A percentile compares a stretch with the other conserved stretches of the same genome.
Conservation (phyloP, 2,113 vertebrate genomes). For the Malaclemys terrapin region DNA sequence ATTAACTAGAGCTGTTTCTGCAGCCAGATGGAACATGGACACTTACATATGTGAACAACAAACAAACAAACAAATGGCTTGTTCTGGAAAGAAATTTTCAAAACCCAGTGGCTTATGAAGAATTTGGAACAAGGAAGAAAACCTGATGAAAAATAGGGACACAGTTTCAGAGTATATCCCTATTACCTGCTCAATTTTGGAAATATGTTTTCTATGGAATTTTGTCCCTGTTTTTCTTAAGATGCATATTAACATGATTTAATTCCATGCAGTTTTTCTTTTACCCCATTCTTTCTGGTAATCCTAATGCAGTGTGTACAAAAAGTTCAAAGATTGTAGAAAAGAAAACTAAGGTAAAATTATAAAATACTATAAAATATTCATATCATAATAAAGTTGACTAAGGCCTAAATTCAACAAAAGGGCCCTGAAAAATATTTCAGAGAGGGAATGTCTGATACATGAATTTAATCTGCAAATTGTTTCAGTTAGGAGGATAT, state of each 20-base stretch:
- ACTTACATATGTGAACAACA: not conserved
- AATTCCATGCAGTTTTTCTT: not conserved
- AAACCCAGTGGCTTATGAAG: not conserved
- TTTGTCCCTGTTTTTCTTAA: not conserved
- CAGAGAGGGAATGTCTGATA: not conserved
- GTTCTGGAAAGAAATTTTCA: not conserved
- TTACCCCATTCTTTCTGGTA: conserved; percentile 35
- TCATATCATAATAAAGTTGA: not conserved
- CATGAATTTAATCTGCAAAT: not conserved
- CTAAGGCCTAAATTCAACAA: conserved; percentile 29
- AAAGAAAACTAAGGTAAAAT: conserved; percentile 29
- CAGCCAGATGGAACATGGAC: not conserved
- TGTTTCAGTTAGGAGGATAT: fast-evolving
- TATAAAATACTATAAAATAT: conserved; percentile 56
- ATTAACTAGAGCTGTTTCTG: not conserved
- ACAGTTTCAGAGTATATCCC: not conserved
- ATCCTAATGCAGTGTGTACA: conserved; percentile 14
- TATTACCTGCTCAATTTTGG: not conserved
- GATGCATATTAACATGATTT: not conserved
- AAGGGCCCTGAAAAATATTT: not conserved
- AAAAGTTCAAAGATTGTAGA: conserved; percentile 9
- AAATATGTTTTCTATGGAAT: not conserved
- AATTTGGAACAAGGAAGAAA: not conserved
- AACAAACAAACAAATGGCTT: not conserved
- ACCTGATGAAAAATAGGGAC: not conserved